Base-by-base conservation (phyloP, 2,113 vertebrate species). In the Lepus europaeus region DNA sequence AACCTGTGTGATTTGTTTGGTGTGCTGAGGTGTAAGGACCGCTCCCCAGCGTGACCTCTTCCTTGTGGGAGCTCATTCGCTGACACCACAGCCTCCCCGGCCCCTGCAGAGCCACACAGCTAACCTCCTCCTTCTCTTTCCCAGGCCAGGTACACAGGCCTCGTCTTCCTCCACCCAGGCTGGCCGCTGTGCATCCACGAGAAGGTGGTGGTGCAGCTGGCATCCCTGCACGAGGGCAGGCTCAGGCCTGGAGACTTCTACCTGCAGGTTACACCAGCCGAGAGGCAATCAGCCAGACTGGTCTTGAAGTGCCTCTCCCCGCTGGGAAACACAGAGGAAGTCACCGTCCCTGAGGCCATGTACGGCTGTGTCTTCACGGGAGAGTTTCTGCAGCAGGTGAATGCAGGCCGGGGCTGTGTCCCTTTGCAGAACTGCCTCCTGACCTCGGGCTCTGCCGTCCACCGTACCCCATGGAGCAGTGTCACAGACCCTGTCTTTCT, bases 291-390 rank as follows among this genome's bases (percentile, higher is more conserved):
- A 29, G 98, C 98, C 80, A 99, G 98, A 77, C 97, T 99, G 27
- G 98, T 99, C 53, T 98, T 99, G 98, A 99, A 99, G 98, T 99
- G 98, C 94, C 98, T 99, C 96, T 98, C 98, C 5, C 95, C 95
- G 94, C 98, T 98, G 63, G 98, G 98, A 81, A 98, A 98, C 80
- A 96, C 98, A 6, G 98, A 98, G 92, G 98, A 99, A 93, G 97
- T 99, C 95, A 92, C 98, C 61, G 96, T 99, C 77, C 97, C 98
- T 68, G 98, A 99, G 45, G 45, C 45, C 97, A 98, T 99, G 98
- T 99, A 98, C 64, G 96, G 98, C 95, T 98, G 95, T 66, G 82
- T 99, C 97, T 99, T 99, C 97, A 98, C 99, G 2, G 93, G 97
- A 97, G 98, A 99, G 78, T 99, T 99, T 91, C 96, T 99, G 91